phyloP scores from a whole-genome alignment of 37 sponge, comb jelly and placozoan genomes.

The Corticium candelabrum region DNA sequence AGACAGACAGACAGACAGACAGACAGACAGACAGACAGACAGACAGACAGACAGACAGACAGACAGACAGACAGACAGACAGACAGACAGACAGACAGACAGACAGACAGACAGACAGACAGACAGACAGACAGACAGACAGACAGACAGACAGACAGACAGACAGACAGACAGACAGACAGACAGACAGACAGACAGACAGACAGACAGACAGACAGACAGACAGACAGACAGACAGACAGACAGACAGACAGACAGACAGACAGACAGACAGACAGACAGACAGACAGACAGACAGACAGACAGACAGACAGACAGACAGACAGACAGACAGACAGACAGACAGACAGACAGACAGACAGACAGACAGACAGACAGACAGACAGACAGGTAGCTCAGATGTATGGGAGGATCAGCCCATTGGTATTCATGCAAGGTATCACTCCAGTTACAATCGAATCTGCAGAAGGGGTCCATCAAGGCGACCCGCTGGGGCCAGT shows the following conservation, averaged over 20 bases:
- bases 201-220: slow-evolving; percentile 20
- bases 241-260: slow-evolving; percentile 20
- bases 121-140: slow-evolving; percentile 20
- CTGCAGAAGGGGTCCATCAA: no score
- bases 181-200: slow-evolving; percentile 20
- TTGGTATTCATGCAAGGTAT: no score
- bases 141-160: slow-evolving; percentile 20
- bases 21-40: slow-evolving; percentile 20
- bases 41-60: slow-evolving; percentile 20
- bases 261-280: slow-evolving; percentile 20
- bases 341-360: slow-evolving; percentile 20
- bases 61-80: slow-evolving; percentile 20
- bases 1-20: slow-evolving; percentile 20
- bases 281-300: slow-evolving; percentile 20
- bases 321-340: slow-evolving; percentile 20
- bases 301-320: slow-evolving; percentile 20
- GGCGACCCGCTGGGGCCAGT: no score
- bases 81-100: slow-evolving; percentile 20
- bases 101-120: slow-evolving; percentile 20
- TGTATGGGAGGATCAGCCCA: no score
- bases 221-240: slow-evolving; percentile 20
- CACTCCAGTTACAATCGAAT: no score
- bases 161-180: slow-evolving; percentile 20
- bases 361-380: slow-evolving; percentile 20
- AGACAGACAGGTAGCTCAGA: no score